Conservation (phyloP, 1,140 invertebrate species). For the Eupristina koningsbergeri region DNA sequence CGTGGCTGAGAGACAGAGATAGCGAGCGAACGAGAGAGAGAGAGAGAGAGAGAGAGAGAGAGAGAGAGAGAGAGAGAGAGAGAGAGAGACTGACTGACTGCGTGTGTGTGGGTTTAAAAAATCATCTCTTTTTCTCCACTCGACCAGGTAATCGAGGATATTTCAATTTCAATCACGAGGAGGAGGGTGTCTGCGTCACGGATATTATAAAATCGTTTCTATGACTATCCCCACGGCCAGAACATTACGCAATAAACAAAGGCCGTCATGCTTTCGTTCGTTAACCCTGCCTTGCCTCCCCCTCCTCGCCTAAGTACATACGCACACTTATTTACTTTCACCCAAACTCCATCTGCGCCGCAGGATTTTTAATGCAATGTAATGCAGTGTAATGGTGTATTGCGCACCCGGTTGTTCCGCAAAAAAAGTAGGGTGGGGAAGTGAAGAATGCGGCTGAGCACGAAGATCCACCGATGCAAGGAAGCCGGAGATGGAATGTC, state of each 20-base stretch:
- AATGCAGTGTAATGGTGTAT: too few species aligned
- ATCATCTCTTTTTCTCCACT: background rate
- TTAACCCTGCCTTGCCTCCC: too few species aligned
- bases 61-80: too few species aligned
- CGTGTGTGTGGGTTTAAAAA: too few species aligned
- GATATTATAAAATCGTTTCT: background rate
- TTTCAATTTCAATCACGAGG: background rate
- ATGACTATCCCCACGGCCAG: background rate
- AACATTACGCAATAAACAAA: slow-evolving; percentile 31
- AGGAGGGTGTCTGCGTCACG: background rate
- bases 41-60: too few species aligned
- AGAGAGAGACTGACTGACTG: too few species aligned
- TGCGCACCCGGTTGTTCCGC: too few species aligned
- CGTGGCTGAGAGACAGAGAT: too few species aligned
- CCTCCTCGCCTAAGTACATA: too few species aligned
- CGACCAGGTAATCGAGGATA: background rate
- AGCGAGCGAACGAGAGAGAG: too few species aligned
- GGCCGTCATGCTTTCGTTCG: slow-evolving; percentile 30
- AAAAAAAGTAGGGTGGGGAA: background rate
- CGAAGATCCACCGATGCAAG: background rate
- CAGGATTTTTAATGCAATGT: background rate
- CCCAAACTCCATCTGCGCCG: background rate
- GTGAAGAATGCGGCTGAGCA: background rate
- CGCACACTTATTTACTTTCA: slow-evolving; percentile 16
- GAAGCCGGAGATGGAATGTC: background rate